Evolutionary conservation across 2,113 vertebrate genomes (phyloP).

Genomic region (Tragelaphus imberbis): DNA sequence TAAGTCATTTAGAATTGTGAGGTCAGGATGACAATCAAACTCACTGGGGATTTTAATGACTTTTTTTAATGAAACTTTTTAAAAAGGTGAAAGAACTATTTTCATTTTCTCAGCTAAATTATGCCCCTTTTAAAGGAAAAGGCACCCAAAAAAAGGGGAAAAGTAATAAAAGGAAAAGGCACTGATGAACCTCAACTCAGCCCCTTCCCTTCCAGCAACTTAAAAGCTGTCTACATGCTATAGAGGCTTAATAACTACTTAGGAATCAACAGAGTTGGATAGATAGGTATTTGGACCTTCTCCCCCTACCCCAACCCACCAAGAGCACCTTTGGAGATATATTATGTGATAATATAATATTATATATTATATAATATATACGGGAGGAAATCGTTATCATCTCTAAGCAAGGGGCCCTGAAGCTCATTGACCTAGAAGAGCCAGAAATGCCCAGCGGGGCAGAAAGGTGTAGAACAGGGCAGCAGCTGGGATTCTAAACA

Average conservation of each 20-base stretch:
- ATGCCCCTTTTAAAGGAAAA: not conserved
- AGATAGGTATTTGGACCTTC: not conserved
- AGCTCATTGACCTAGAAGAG: not conserved
- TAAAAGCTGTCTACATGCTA: not conserved
- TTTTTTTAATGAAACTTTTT: not conserved
- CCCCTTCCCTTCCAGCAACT: not conserved
- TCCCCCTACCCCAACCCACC: not conserved
- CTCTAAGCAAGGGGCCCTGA: not conserved
- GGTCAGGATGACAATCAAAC: not conserved
- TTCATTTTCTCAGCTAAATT: not conserved
- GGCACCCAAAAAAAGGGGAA: not conserved
- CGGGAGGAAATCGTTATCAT: not conserved
- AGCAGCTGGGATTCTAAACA: not conserved
- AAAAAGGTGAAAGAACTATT: slow-evolving; percentile 3
- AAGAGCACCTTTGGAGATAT: not conserved
- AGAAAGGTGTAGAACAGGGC: not conserved
- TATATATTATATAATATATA: not conserved
- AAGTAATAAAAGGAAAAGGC: not conserved
- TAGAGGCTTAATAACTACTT: not conserved
- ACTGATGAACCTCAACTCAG: not conserved
- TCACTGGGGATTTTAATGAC: not conserved
- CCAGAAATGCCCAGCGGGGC: too few species aligned
- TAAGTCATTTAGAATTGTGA: not conserved
- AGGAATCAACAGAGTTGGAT: not conserved
- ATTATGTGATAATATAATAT: not conserved